phyloP scores from a whole-genome alignment of 2,113 vertebrate genomes.

The Aleadryas rufinucha region DNA sequence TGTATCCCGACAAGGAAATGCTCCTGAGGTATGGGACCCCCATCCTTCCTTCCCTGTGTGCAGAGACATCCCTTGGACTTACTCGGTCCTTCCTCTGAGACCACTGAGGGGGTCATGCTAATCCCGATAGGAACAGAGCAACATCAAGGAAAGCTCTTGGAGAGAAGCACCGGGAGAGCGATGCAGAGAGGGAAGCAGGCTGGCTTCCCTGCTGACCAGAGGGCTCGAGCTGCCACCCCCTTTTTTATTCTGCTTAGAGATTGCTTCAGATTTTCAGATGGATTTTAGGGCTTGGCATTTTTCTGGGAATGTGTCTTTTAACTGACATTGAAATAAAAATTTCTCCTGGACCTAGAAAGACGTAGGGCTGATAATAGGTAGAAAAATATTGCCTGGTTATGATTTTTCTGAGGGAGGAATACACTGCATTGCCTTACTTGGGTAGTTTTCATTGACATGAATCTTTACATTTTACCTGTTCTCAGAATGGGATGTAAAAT shows the following conservation, averaged over 20 bases:
- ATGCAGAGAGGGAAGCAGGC: neutral
- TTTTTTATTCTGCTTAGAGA: neutral
- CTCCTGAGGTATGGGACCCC: neutral
- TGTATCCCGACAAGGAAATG: neutral
- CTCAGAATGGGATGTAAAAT: too few species aligned
- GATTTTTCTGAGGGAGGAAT: neutral
- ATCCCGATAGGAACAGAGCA: neutral
- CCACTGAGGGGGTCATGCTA: neutral
- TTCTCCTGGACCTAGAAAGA: neutral
- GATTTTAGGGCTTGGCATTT: neutral
- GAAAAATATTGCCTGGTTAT: neutral
- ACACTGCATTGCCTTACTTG: rapidly evolving
- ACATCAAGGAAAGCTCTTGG: neutral
- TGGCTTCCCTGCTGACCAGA: neutral
- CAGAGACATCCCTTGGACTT: neutral
- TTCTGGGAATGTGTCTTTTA: neutral
- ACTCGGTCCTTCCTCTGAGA: neutral
- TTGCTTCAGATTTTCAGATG: neutral
- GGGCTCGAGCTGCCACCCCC: rapidly evolving
- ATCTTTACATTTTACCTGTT: neutral
- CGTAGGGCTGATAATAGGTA: neutral
- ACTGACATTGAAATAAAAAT: neutral
- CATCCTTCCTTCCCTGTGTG: neutral
- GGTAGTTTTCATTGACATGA: neutral
- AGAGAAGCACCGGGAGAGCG: rapidly evolving